phyloP scores from a whole-genome alignment of 2,888 invertebrate species.

The Exephanes ischioxanthus region DNA sequence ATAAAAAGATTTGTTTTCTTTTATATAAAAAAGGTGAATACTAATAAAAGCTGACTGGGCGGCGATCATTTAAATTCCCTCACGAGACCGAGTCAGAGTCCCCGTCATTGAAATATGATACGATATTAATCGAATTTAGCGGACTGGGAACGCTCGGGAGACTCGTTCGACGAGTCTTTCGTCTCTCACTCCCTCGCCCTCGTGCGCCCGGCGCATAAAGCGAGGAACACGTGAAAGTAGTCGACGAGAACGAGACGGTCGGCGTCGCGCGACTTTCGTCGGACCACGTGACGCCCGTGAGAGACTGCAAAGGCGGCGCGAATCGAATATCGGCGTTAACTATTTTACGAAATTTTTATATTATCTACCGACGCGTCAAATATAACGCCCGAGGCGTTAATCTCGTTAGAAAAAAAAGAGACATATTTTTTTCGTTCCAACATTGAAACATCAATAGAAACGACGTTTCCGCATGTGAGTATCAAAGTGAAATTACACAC shows the following conservation, averaged over 20 bases:
- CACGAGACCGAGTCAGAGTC: constrained; percentile 13
- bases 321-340: constrained; percentile 14
- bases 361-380: not conserved
- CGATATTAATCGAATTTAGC: constrained; percentile 60
- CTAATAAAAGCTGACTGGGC: constrained; percentile 20
- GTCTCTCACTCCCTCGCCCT: constrained; percentile 25
- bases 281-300: constrained; percentile 47
- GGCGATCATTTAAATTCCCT: constrained; percentile 47
- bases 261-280: constrained; percentile 46
- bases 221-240: constrained; percentile 47
- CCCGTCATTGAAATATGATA: constrained; percentile 54
- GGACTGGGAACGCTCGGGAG: constrained; percentile 17
- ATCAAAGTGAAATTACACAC: not conserved
- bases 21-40: constrained; percentile 5
- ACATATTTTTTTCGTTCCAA: not conserved
- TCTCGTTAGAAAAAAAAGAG: not conserved
- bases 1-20: not conserved
- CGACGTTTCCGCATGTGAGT: not conserved
- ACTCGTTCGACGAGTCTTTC: constrained; percentile 63
- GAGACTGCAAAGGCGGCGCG: constrained; percentile 39
- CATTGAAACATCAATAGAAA: not conserved
- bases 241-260: constrained; percentile 18
- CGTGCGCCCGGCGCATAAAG: constrained; percentile 1
- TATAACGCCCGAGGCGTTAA: not conserved
- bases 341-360: constrained; percentile 73